Evolutionary conservation across 2,113 vertebrate genomes (phyloP).

Genomic region (Lamprotornis superbus): DNA sequence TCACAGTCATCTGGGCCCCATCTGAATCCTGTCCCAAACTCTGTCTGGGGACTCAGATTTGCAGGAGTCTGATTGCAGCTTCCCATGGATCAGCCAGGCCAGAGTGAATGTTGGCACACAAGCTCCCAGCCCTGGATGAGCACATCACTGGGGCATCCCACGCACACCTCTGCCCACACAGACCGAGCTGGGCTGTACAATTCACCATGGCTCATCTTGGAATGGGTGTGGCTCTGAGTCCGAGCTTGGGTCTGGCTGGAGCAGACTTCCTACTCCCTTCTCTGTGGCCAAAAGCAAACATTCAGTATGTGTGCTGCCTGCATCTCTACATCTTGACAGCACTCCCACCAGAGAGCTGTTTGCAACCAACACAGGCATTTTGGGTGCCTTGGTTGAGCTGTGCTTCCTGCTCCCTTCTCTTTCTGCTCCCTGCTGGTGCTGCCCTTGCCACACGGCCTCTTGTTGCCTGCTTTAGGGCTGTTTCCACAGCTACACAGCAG

Average conservation of each 20-base stretch:
- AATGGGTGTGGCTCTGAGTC: fast-evolving
- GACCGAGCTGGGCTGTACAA: not conserved
- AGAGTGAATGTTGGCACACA: fast-evolving
- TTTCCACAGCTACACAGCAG: not conserved
- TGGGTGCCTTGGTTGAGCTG: not conserved
- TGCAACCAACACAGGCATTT: not conserved
- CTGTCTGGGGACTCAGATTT: not conserved
- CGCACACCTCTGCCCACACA: fast-evolving
- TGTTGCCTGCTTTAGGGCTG: not conserved
- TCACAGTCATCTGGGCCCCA: not conserved
- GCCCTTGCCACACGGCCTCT: not conserved
- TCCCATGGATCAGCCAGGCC: not conserved
- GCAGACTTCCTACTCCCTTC: not conserved
- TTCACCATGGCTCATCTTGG: not conserved
- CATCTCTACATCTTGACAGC: not conserved
- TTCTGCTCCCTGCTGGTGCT: not conserved
- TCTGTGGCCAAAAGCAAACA: not conserved
- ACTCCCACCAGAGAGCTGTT: not conserved
- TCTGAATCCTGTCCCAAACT: not conserved
- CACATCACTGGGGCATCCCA: not conserved
- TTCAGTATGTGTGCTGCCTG: not conserved
- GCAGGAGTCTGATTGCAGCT: not conserved
- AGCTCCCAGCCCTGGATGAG: not conserved
- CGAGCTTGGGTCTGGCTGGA: not conserved
- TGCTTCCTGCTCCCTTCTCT: not conserved